Percentiles rank a stretch among this genome's conserved stretches.
phyloP scores from a whole-genome alignment of 2,113 vertebrate species.

The Pantherophis guttatus region DNA sequence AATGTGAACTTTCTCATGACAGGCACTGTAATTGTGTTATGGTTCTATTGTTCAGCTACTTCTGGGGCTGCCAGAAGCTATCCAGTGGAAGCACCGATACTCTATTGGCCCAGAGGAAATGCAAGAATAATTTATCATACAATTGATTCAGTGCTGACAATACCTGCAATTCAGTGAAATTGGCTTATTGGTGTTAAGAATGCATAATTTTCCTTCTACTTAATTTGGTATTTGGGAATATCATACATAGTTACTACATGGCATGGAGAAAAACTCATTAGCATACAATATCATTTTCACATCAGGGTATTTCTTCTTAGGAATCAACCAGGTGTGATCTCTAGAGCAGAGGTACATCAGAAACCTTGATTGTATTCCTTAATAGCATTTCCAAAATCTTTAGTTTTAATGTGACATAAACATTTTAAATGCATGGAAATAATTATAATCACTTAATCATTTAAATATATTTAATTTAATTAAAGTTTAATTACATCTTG shows the following conservation, averaged over 20 bases:
- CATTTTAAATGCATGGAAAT: not conserved
- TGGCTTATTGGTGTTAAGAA: not conserved
- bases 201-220: not conserved
- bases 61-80: not conserved
- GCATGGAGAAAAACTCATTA: not conserved
- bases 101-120: not conserved
- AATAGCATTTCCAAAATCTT: not conserved
- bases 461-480: not conserved
- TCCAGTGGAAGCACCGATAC: not conserved
- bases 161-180: not conserved
- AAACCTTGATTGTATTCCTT: not conserved
- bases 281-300: not conserved
- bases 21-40: rapidly evolving
- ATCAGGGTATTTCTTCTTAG: not conserved
- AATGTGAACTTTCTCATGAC: rapidly evolving
- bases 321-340: no score
- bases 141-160: not conserved
- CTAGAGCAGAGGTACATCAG: not conserved
- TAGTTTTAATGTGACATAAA: not conserved
- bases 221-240: not conserved
- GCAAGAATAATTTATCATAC: not conserved
- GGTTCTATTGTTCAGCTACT: not conserved
- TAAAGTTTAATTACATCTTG: not conserved
- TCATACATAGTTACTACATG: not conserved
- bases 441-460: not conserved